Conservation (phyloP, 2,797 vertebrate species). For the Rachycentron canadum region DNA sequence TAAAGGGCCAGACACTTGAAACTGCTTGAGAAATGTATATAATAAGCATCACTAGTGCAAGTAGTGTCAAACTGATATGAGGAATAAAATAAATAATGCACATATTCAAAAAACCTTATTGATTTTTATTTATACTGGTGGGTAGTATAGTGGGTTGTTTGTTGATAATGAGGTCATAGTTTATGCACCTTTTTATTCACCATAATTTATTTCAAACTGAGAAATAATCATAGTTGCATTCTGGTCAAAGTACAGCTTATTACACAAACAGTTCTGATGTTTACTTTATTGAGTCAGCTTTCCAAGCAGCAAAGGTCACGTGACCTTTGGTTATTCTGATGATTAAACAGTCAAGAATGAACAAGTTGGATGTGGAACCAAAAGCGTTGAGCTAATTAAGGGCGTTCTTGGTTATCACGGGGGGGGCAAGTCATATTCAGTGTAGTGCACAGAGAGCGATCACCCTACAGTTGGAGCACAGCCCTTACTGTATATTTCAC, state of each 20-base stretch:
- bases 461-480: slow-evolving; percentile 19
- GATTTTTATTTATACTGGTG: slow-evolving; percentile 47
- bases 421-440: slow-evolving; percentile 49
- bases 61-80: slow-evolving; percentile 9
- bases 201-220: slow-evolving; percentile 23
- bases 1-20: slow-evolving; percentile 22
- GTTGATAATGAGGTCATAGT: slow-evolving; percentile 31
- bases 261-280: slow-evolving; percentile 32
- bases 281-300: slow-evolving; percentile 32
- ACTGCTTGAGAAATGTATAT: slow-evolving; percentile 27
- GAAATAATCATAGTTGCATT: slow-evolving; percentile 19
- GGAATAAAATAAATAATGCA: not conserved
- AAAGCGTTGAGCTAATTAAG: slow-evolving; percentile 64
- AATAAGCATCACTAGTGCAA: slow-evolving; percentile 3
- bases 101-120: slow-evolving; percentile 28
- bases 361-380: slow-evolving; percentile 31
- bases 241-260: slow-evolving; percentile 26
- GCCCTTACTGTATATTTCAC: slow-evolving; percentile 32
- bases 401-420: slow-evolving; percentile 58
- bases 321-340: slow-evolving; percentile 42
- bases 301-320: slow-evolving; percentile 34
- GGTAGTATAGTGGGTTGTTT: slow-evolving; percentile 45
- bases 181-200: slow-evolving; percentile 34
- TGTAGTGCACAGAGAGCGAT: slow-evolving; percentile 32
- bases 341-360: slow-evolving; percentile 42